Evolutionary conservation across 2,113 vertebrate species (phyloP).

Genomic region (Australoheros scitulus): DNA sequence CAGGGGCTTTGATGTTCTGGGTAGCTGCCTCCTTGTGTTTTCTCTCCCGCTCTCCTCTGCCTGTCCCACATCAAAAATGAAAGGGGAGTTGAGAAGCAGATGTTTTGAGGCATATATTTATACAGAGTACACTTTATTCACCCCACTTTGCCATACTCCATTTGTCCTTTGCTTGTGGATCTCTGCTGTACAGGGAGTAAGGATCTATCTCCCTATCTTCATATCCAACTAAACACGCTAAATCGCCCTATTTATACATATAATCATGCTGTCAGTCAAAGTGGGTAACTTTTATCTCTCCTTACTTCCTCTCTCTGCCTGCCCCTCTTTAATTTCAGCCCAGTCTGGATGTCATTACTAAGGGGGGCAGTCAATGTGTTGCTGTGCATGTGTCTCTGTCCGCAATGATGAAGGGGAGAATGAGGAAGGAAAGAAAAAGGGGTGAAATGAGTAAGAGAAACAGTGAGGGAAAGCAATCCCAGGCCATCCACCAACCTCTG

Average conservation of each 20-base stretch:
- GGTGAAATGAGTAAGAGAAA: conserved; percentile 8
- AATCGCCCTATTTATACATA: conserved; percentile 73
- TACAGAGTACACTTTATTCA: conserved; percentile 73
- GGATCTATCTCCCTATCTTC: conserved; percentile 62
- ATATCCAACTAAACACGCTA: conserved; percentile 76
- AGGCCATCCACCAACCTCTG: conserved; percentile 77
- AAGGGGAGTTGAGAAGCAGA: conserved; percentile 83
- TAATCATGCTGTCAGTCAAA: conserved; percentile 75
- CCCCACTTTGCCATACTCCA: conserved; percentile 61
- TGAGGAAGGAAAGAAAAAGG: conserved; percentile 32
- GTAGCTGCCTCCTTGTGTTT: conserved; percentile 84
- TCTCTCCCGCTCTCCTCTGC: conserved; percentile 77
- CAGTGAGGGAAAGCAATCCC: conserved; percentile 56
- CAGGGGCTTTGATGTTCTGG: conserved; percentile 84
- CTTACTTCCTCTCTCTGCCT: conserved; percentile 66
- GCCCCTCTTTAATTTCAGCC: conserved; percentile 75
- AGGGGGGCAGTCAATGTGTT: conserved; percentile 76
- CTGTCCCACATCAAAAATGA: conserved; percentile 84
- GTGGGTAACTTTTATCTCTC: conserved; percentile 73
- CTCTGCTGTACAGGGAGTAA: conserved; percentile 37
- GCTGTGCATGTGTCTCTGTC: conserved; percentile 79
- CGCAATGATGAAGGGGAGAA: conserved; percentile 62
- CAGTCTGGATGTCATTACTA: conserved; percentile 84
- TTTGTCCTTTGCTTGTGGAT: conserved; percentile 67
- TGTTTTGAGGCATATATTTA: conserved; percentile 81